phyloP scores from a whole-genome alignment of 92 coral and sea anemone genomes.

The Isaurus tuberculatus region DNA sequence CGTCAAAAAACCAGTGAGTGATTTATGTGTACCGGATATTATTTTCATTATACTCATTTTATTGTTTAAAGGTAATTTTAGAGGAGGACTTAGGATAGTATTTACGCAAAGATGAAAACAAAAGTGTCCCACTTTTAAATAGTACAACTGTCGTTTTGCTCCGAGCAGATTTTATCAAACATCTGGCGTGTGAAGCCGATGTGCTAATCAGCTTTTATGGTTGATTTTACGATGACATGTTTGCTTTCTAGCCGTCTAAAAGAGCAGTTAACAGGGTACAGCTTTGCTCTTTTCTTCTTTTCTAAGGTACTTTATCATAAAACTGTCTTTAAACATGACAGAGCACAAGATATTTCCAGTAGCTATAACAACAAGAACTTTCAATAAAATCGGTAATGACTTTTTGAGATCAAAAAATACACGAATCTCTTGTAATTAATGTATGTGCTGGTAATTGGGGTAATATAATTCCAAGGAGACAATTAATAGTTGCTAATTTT shows the following conservation, averaged over 20 bases:
- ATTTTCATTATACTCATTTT: constrained; percentile 8
- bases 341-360: background rate
- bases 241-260: constrained; percentile 13
- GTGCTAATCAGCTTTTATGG: constrained; percentile 7
- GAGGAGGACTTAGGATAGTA: background rate
- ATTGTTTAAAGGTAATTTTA: constrained; percentile 27
- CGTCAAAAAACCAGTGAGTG: constrained; percentile 27
- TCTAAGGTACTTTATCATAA: constrained; percentile 13
- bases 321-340: background rate
- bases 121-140: constrained; percentile 36
- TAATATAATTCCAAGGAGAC: constrained; percentile 22
- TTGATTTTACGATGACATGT: constrained; percentile 19
- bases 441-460: constrained; percentile 11
- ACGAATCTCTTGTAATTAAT: background rate
- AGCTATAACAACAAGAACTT: constrained; percentile 18
- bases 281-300: background rate
- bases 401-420: background rate
- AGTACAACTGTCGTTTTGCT: background rate
- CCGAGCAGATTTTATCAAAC: constrained; percentile 42
- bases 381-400: background rate
- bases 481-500: constrained; percentile 23
- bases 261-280: constrained; percentile 13
- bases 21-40: constrained; percentile 39
- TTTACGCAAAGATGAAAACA: constrained; percentile 15
- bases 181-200: constrained; percentile 19